These are phyloP conservation scores for Spilosoma lubricipeda DNA, from an alignment of 2,888 invertebrate species.

Conservation along the genomic window DNA sequence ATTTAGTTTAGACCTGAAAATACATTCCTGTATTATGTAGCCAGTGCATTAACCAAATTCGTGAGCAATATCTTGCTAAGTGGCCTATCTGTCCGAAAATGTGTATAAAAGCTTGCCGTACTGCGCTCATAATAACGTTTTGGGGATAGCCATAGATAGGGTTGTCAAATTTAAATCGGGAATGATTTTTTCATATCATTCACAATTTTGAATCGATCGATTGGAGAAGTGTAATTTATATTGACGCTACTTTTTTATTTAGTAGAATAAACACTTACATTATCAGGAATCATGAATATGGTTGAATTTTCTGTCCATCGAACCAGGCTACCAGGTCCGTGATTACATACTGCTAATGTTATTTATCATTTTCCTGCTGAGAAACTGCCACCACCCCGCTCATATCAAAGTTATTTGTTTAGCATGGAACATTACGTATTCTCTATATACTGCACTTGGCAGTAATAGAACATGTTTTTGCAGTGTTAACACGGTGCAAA, in stretches of 20 bases:
- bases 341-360: not conserved
- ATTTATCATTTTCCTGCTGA: not conserved
- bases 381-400: not conserved
- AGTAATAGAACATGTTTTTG: not conserved
- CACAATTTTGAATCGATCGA: not conserved
- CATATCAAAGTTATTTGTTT: not conserved
- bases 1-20: not conserved
- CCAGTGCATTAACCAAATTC: constrained; percentile 56
- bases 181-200: not conserved
- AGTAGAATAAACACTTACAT: not conserved
- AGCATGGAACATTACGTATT: not conserved
- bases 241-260: not conserved
- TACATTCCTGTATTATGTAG: constrained; percentile 3
- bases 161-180: constrained; percentile 7
- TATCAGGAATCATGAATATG: not conserved
- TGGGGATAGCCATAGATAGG: constrained; percentile 32
- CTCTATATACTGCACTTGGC: not conserved
- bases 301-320: not conserved
- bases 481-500: not conserved
- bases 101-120: constrained; percentile 45
- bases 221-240: not conserved
- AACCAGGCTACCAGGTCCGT: not conserved
- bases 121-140: constrained; percentile 52
- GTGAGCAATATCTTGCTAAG: constrained; percentile 55
- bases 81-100: constrained; percentile 59